Percentiles rank a stretch among this genome's conserved stretches.
Evolutionary conservation across 2,888 invertebrate genomes (phyloP).

Genomic region (Hypsopygia costalis): DNA sequence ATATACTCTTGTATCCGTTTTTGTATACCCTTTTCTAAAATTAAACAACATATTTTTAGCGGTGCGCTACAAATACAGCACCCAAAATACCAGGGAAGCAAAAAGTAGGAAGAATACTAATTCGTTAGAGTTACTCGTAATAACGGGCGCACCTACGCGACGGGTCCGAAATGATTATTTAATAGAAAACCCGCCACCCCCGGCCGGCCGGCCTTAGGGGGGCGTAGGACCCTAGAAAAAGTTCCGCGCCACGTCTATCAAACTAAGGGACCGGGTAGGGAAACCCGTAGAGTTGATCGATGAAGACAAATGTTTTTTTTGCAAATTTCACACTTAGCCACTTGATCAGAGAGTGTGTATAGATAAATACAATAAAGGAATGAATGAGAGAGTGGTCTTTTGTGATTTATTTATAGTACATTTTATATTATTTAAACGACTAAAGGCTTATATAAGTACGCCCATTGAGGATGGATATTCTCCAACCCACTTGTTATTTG

Average conservation of each 20-base stretch:
- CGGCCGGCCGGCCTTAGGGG: slow-evolving; percentile 49
- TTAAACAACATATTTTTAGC: too few relatives aligned
- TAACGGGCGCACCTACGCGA: slow-evolving; percentile 52
- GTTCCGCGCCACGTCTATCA: slow-evolving; percentile 66
- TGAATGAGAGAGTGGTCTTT: slow-evolving; percentile 3
- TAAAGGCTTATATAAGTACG: too few relatives aligned
- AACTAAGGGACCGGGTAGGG: slow-evolving; percentile 44
- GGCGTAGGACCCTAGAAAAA: slow-evolving; percentile 67
- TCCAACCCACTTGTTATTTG: too few relatives aligned
- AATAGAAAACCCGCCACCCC: slow-evolving; percentile 56
- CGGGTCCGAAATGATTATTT: slow-evolving; percentile 68
- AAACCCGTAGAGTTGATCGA: slow-evolving; percentile 34
- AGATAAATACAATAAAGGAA: not conserved
- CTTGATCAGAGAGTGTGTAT: slow-evolving; percentile 1
- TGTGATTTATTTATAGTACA: slow-evolving; percentile 1
- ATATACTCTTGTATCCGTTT: too few relatives aligned
- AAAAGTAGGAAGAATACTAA: slow-evolving; percentile 37
- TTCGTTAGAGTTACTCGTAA: slow-evolving; percentile 53
- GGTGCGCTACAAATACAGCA: too few relatives aligned
- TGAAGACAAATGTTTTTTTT: slow-evolving; percentile 24
- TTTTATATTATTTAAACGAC: too few relatives aligned
- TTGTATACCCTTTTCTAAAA: too few relatives aligned
- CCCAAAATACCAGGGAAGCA: slow-evolving; percentile 21
- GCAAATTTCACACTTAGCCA: slow-evolving; percentile 14
- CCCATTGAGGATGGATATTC: too few relatives aligned